Conservation (phyloP, 2,888 invertebrate species). For the Limnephilus lunatus region DNA sequence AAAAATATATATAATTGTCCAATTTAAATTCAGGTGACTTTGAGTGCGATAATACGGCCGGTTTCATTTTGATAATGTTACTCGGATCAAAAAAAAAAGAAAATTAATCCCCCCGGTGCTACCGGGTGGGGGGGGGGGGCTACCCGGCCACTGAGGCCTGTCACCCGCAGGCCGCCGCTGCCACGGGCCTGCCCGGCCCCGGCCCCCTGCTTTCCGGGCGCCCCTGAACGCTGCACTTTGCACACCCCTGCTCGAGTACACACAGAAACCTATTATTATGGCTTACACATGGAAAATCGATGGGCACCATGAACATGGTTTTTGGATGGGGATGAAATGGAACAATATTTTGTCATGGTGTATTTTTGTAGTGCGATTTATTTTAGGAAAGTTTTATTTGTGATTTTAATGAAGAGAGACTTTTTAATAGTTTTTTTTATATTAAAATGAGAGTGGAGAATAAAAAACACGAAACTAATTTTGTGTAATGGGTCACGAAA, state of each 20-base stretch:
- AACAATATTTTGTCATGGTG: background rate
- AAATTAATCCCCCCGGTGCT: background rate
- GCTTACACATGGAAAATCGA: constrained; percentile 18
- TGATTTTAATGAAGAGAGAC: background rate
- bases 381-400: background rate
- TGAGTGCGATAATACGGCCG: background rate
- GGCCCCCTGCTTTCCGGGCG: background rate
- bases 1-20: background rate
- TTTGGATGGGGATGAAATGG: background rate
- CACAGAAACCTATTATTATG: background rate
- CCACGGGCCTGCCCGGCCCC: constrained; percentile 60
- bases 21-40: background rate
- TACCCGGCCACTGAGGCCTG: constrained; percentile 42
- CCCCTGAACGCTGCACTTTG: constrained; percentile 20
- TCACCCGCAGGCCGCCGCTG: constrained; percentile 24
- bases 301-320: constrained; percentile 16
- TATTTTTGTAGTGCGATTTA: background rate
- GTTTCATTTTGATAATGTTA: constrained; percentile 2
- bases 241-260: constrained; percentile 34
- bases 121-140: background rate
- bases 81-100: background rate
- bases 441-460: no score
- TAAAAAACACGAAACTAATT: no score
- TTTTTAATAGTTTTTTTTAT: background rate
- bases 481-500: no score